These are phyloP conservation scores for Dasyornis broadbenti DNA, from an alignment of 2,113 vertebrate species.

Conservation along the genomic window DNA sequence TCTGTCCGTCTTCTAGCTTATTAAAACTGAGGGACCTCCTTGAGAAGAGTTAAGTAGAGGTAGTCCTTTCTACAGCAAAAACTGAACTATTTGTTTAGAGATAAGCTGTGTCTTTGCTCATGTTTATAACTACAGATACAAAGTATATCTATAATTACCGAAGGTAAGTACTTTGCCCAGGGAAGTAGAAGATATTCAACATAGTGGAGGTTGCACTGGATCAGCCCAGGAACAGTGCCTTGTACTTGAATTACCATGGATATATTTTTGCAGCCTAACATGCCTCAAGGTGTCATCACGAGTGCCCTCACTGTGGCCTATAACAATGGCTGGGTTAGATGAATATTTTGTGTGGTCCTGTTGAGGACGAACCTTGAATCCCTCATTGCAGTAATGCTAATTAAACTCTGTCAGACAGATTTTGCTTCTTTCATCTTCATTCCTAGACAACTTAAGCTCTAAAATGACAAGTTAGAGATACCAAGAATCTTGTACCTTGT, in stretches of 20 bases:
- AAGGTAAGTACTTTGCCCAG: neutral
- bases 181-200: neutral
- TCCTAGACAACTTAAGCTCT: neutral
- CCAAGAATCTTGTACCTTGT: neutral
- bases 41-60: neutral
- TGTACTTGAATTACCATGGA: neutral
- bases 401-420: neutral
- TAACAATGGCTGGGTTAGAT: neutral
- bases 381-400: neutral
- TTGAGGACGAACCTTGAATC: neutral
- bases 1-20: neutral
- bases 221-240: accelerated
- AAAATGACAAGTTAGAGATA: neutral
- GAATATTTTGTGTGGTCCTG: neutral
- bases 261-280: neutral
- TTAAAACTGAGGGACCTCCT: neutral
- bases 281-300: neutral
- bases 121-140: neutral
- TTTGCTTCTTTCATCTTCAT: neutral
- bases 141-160: neutral
- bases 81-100: neutral
- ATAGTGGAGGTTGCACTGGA: neutral
- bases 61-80: neutral
- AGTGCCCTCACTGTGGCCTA: neutral
- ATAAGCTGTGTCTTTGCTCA: neutral